Evolutionary conservation across 2,888 invertebrate genomes (phyloP).

Genomic region (Cantharis lateralis): DNA sequence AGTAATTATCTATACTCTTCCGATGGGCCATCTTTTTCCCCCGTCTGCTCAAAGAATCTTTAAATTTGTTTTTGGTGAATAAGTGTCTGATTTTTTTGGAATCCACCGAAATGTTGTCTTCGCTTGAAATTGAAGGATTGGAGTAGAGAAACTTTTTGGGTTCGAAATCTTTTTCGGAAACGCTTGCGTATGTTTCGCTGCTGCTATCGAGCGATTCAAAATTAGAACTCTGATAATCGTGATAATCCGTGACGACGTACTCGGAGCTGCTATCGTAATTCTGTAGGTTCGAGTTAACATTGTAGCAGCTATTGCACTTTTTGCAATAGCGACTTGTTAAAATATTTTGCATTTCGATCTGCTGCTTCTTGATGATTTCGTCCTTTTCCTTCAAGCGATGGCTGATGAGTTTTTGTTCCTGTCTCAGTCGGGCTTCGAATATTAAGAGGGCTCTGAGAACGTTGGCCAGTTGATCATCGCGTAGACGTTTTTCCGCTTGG

Average conservation of each 20-base stretch:
- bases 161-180: conserved; percentile 48
- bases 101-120: conserved; percentile 37
- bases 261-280: conserved; percentile 54
- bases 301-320: conserved; percentile 53
- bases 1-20: conserved; percentile 53
- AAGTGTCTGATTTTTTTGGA: conserved; percentile 37
- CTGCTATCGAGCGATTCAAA: conserved; percentile 54
- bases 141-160: conserved; percentile 37
- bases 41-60: conserved; percentile 45
- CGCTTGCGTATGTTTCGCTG: conserved; percentile 52
- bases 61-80: conserved; percentile 48
- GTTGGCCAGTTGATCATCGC: conserved; percentile 73
- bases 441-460: conserved; percentile 72
- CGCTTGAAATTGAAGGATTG: conserved; percentile 34
- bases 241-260: conserved; percentile 51
- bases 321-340: conserved; percentile 59
- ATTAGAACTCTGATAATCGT: conserved; percentile 51
- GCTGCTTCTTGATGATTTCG: conserved; percentile 71
- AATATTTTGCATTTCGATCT: conserved; percentile 69
- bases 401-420: conserved; percentile 74
- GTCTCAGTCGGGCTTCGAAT: conserved; percentile 71
- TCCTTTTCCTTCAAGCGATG: conserved; percentile 73
- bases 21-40: conserved; percentile 47
- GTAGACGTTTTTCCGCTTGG: conserved; percentile 64
- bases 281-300: conserved; percentile 44